Evolutionary conservation across 2,888 invertebrate species (phyloP), one percentile per base, ranked within the genome.

Genomic region (Sepiola atlantica): DNA sequence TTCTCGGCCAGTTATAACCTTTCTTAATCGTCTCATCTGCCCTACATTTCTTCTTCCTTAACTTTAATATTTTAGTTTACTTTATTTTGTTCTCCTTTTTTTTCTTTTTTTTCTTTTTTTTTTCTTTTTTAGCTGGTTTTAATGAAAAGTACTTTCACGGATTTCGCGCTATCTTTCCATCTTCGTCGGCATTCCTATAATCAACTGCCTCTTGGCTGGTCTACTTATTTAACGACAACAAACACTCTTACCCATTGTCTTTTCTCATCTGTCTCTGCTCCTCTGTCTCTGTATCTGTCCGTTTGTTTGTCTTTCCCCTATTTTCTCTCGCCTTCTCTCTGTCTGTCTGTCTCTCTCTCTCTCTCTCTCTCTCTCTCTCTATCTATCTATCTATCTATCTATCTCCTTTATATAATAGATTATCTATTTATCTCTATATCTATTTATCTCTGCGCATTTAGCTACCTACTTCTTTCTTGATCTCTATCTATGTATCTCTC

Each of bases 21-120:
- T 77, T 77, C 77, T n/a, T n/a, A 77, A 77, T 77, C n/a, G 77
- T 77, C 77, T 77, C 77, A 77, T 77, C 77, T 77, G 77, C n/a
- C 77, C 77, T 77, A 77, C 32, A 77, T n/a, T 32, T n/a, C 18
- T 77, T 28, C 77, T n/a, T n/a, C 12, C 77, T 77, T 24, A 45
- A 1, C 24, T 20, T 61, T 61, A 21, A 21, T 61, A 21, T 21
- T 61, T 24, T 77, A 14, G 1, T 77, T n/a, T 77, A 10, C 10
- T 12, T 77, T n/a, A 1, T n/a, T n/a, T 16, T 77, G 12, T 77
- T 28, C 12, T 10, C n/a, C n/a, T n/a, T n/a, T n/a, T 28, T 14
- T 12, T n/a, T 28, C 10, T n/a, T 77, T 12, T 14, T n/a, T 14
- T 32, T 32, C 14, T 77, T 16, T 0, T 77, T 14, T n/a, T 16